phyloP scores from a whole-genome alignment of 2,113 vertebrate genomes.

The Notarius quadriscutis region DNA sequence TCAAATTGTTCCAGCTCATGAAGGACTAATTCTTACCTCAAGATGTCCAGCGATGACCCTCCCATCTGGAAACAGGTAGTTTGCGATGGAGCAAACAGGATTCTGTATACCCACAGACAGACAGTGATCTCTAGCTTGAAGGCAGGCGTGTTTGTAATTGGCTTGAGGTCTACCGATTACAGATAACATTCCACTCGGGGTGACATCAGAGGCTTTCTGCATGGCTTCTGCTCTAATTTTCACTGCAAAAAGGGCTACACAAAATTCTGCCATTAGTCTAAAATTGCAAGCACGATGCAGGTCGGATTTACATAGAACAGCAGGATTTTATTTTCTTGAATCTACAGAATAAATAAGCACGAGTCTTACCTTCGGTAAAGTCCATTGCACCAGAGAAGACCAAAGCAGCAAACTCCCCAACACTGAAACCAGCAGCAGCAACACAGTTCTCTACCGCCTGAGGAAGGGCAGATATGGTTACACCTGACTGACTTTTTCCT shows the following conservation, averaged over 20 bases:
- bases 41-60: constrained; percentile 91
- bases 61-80: constrained; percentile 89
- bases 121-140: constrained; percentile 86
- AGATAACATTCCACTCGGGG: constrained; percentile 88
- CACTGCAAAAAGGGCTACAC: constrained; percentile 84
- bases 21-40: constrained; percentile 70
- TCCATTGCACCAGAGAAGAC: constrained; percentile 90
- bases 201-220: constrained; percentile 84
- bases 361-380: constrained; percentile 83
- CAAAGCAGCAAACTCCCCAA: constrained; percentile 92
- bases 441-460: constrained; percentile 89
- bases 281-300: neutral
- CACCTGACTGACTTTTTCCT: neutral
- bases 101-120: constrained; percentile 74
- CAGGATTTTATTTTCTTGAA: neutral
- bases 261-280: neutral
- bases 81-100: constrained; percentile 87
- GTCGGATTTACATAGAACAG: neutral
- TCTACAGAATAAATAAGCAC: neutral
- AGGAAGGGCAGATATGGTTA: neutral
- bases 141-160: constrained; percentile 79
- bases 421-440: constrained; percentile 90
- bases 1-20: neutral
- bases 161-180: constrained; percentile 78
- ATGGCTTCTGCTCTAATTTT: constrained; percentile 92